Percentiles rank a stretch among this genome's conserved stretches.
Conservation (phyloP, 2,113 vertebrate species). For the Boulengeromyrus knoepffleri region DNA sequence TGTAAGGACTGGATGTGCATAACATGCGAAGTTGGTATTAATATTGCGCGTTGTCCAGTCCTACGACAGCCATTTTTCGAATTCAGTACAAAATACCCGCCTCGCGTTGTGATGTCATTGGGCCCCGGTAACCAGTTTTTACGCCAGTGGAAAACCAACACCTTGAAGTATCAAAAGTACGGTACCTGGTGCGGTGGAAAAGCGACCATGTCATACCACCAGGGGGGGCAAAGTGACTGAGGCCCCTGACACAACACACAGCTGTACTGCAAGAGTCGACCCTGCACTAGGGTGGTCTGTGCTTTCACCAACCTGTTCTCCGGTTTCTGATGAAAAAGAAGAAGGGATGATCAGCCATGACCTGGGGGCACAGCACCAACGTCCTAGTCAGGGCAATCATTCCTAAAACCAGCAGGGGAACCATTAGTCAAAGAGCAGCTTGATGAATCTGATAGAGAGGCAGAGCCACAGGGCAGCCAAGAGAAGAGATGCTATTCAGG, state of each 20-base stretch:
- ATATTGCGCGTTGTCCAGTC: no score
- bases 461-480: neutral
- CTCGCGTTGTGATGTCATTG: no score
- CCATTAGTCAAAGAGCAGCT: constrained; percentile 12
- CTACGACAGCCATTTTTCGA: no score
- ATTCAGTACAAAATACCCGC: no score
- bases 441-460: neutral
- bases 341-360: constrained; percentile 96
- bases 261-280: neutral
- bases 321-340: constrained; percentile 88
- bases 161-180: no score
- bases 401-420: constrained; percentile 56
- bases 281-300: no score
- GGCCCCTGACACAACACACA: neutral
- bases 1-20: no score
- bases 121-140: no score
- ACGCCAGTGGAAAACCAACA: no score
- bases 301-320: constrained; percentile 84
- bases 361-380: constrained; percentile 88
- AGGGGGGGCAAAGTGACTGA: neutral
- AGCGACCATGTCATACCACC: no score
- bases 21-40: no score
- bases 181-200: no score
- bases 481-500: neutral
- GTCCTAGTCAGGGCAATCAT: constrained; percentile 91